Evolutionary conservation across 2,113 vertebrate species (phyloP), one percentile per base, ranked within the genome.

Genomic region (Nestor notabilis): DNA sequence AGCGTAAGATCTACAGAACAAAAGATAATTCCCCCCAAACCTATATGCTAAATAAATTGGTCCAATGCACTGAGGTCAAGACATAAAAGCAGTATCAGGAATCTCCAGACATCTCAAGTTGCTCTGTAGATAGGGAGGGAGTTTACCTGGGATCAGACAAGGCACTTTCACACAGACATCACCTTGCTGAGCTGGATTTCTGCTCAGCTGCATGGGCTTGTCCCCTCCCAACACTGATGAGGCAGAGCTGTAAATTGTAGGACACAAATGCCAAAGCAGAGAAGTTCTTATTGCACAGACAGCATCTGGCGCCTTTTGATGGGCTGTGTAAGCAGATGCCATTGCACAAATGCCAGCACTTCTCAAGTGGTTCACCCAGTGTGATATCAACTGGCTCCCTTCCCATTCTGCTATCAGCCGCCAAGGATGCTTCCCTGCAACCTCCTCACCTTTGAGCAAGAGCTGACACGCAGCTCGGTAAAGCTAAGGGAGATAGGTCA

Each of bases 271-370:
- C 61, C 85, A 95, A 76, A 60, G 37, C n/a, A 31, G 52, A 79
- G 87, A 60, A 86, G 53, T 65, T 80, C 41, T 88, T 90, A 64
- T 41, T 55, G 87, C 79, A 85, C 74, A 95, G 85, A 64, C 47
- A 96, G 91, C 89, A 89, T 60, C 91, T 96, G 89, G 69, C 44
- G 86, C 69, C 86, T 88, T 87, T 66, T 41, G 58, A 78, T 72
- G 90, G 79, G 83, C 87, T 93, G 83, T 65, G 35, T 12, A 83
- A 92, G 68, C 96, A 96, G 94, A 95, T 90, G 89, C 69, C 56
- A 29, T 43, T 44, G 35, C 58, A 53, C 47, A 27, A 75, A 90
- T 8, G 82, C 80, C 86, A 90, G 61, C 17, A 11, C 89, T 93
- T 88, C 71, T 87, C 84, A 81, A 91, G 91, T 41, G 72, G 35